Base-by-base conservation (phyloP, 2,797 vertebrate species). In the Phalloptychus januarius region DNA sequence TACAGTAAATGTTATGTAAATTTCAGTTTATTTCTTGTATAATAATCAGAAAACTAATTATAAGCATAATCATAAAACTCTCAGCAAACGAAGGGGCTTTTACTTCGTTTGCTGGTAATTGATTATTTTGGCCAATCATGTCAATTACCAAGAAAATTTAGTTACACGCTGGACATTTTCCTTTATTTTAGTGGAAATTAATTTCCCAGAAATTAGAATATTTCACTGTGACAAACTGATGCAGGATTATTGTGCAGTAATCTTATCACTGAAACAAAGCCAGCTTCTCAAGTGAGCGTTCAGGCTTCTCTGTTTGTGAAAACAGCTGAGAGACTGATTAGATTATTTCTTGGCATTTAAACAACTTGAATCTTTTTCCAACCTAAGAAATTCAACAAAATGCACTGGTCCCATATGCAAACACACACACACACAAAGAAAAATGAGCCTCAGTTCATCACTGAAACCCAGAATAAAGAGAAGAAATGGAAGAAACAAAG, bases 321-420 rank as follows among this genome's bases (percentile, higher is more conserved):
- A 79, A 79, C 28, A 45, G 33, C 38, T 80, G 87, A 89, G 77
- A 80, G 81, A 4, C 87, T 82, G 36, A 81, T 83, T 71, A 74
- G 87, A 89, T 84, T 80, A 73, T 77, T 82, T 69, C 56, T 71
- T 71, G 40, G 50, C 18, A 4, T 87, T 77, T 31, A 38, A 80
- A 75, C 23, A 72, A 45, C 31, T 81, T 89, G 40, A 83, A 78
- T 73, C 36, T 54, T 81, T 70, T 81, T 79, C 82, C 80, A 8
- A 84, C 82, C 50, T 54, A 65, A 31, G 56, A 75, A 71, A 71
- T 79, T 33, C 56, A 63, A 42, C 28, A 74, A 84, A 85, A 83
- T 72, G 71, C 72, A 77, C 67, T 46, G 61, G 50, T 28, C 10
- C 13, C 54, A 74, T 50, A 31, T 28, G 65, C 33, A 77, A 31